These are phyloP conservation scores for Odocoileus hemionus DNA, from an alignment of 2,113 vertebrate genomes.

Conservation along the genomic window DNA sequence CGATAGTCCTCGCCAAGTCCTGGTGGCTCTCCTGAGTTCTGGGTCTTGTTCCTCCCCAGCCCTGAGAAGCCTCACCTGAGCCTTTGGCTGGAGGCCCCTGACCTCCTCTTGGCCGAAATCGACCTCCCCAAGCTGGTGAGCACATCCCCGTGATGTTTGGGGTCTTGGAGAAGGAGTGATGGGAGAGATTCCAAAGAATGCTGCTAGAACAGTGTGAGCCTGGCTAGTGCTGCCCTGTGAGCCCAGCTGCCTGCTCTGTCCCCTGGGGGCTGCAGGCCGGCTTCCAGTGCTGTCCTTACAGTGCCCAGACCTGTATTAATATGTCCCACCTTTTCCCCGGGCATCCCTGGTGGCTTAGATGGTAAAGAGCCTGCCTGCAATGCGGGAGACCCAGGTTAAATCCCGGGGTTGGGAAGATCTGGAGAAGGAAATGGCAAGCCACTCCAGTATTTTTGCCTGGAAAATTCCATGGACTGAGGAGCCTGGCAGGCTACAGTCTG, in stretches of 20 bases:
- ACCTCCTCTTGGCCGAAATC: slow-evolving; percentile 86
- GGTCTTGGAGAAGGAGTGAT: neutral
- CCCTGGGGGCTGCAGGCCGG: neutral
- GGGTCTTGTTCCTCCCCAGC: neutral
- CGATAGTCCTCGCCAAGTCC: neutral
- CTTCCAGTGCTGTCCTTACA: neutral
- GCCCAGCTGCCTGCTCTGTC: neutral
- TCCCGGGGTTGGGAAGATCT: neutral
- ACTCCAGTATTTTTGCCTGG: neutral
- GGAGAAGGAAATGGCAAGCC: neutral
- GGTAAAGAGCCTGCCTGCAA: neutral
- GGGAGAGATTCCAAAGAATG: neutral
- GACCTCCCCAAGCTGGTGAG: slow-evolving; percentile 89
- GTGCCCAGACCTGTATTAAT: neutral
- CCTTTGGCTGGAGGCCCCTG: slow-evolving; percentile 73
- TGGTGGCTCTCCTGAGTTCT: neutral
- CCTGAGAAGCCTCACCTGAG: slow-evolving; percentile 39
- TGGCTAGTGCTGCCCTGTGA: neutral
- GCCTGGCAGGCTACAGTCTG: neutral
- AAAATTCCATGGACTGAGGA: neutral
- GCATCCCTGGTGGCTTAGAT: neutral
- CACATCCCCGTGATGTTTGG: fast-evolving
- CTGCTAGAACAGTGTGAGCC: neutral
- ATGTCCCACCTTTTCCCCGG: neutral
- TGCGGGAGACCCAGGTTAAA: neutral